Evolutionary conservation across 1,140 invertebrate species (phyloP).

Genomic region (Campodea augens): DNA sequence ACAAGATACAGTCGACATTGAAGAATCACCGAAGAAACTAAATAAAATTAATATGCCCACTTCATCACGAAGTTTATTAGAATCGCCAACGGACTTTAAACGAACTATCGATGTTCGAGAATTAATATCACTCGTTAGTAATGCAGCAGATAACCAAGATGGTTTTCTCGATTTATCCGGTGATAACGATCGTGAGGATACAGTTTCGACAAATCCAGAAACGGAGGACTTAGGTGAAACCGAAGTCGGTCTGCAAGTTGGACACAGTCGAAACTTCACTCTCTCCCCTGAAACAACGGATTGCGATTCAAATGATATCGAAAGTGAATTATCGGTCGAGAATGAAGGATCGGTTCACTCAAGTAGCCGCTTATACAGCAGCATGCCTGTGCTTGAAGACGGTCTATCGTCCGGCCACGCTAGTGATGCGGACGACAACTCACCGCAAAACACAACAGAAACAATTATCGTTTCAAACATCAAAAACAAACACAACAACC

Average conservation of each 20-base stretch:
- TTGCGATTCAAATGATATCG: constrained; percentile 75
- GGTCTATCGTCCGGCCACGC: constrained; percentile 77
- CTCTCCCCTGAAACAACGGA: constrained; percentile 89
- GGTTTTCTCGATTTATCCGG: constrained; percentile 37
- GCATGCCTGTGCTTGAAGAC: constrained; percentile 90
- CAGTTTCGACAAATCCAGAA: constrained; percentile 21
- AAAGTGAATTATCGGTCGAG: constrained; percentile 49
- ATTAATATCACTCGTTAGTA: constrained; percentile 16
- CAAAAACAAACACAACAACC: constrained; percentile 9
- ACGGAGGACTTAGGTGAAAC: constrained; percentile 46
- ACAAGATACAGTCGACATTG: constrained; percentile 19
- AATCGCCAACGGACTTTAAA: background rate
- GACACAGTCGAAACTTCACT: constrained; percentile 57
- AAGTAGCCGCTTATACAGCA: constrained; percentile 32
- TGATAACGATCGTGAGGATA: constrained; percentile 31
- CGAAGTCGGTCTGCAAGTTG: constrained; percentile 31
- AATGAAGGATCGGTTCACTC: constrained; percentile 23
- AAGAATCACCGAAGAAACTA: constrained; percentile 26
- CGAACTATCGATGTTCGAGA: constrained; percentile 7
- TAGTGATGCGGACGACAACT: constrained; percentile 78
- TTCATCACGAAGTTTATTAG: background rate
- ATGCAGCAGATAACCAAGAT: background rate
- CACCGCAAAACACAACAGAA: constrained; percentile 18
- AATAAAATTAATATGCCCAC: too few species aligned
- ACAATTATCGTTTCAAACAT: constrained; percentile 1